Conservation (phyloP, 1,140 invertebrate genomes). For the Atta colombica region DNA sequence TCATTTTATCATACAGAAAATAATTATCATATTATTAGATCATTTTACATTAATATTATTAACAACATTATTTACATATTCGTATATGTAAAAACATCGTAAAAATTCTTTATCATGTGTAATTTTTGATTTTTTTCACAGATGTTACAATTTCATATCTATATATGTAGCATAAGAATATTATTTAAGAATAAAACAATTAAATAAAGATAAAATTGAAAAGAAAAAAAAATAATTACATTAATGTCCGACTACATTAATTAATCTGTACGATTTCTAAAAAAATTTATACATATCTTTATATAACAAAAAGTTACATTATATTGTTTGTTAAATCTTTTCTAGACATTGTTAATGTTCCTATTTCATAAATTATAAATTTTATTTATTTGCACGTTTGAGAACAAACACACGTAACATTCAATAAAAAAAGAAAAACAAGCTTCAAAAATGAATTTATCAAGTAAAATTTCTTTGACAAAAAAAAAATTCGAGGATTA, state of each 20-base stretch:
- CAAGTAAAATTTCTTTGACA: constrained; percentile 7
- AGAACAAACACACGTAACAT: constrained; percentile 21
- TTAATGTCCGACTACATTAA: neutral
- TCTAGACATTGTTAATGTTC: neutral
- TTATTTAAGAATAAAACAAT: constrained; percentile 11
- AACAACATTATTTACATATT: neutral
- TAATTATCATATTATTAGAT: neutral
- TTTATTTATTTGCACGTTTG: constrained; percentile 9
- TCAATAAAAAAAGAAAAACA: neutral
- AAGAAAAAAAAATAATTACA: neutral
- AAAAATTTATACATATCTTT: neutral
- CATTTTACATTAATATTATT: neutral
- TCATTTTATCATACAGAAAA: constrained; percentile 1
- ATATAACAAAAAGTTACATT: neutral
- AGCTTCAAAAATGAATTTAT: neutral
- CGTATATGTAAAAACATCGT: neutral
- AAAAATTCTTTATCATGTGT: neutral
- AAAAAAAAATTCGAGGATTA: constrained; percentile 16
- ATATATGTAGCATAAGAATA: constrained; percentile 3
- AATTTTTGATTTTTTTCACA: neutral
- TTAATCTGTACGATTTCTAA: constrained; percentile 1
- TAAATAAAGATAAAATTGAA: neutral
- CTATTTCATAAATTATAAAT: neutral
- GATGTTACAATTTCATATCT: neutral
- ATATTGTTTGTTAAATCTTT: neutral